A percentile compares a stretch with the other conserved stretches of the same genome.
phyloP scores from a whole-genome alignment of 2,113 vertebrate genomes.

The Lepisosteus oculatus region DNA sequence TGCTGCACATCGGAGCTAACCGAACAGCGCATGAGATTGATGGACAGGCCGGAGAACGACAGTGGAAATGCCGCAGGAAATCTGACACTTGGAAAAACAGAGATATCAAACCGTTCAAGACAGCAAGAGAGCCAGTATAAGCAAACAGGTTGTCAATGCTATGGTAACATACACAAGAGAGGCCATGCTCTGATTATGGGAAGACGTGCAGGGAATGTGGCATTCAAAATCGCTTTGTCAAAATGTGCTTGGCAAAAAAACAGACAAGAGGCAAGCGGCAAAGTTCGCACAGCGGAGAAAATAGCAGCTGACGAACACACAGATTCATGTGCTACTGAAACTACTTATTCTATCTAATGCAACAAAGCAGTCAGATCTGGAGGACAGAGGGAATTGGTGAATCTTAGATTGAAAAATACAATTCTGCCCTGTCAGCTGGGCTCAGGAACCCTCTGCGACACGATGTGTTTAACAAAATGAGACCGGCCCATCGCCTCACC shows the following conservation, averaged over 20 bases:
- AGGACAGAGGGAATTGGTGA: neutral
- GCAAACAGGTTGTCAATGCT: neutral
- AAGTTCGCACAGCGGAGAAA: neutral
- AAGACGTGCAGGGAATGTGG: neutral
- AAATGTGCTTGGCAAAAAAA: neutral
- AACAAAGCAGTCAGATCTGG: neutral
- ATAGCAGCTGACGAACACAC: neutral
- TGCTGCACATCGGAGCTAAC: constrained; percentile 18
- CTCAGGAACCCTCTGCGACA: neutral
- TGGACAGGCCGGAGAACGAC: neutral
- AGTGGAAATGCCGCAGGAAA: neutral
- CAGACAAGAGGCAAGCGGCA: neutral
- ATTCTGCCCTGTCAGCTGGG: neutral
- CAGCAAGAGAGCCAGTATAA: neutral
- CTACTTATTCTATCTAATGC: neutral
- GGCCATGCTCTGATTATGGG: neutral
- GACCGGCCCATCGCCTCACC: neutral
- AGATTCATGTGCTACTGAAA: neutral
- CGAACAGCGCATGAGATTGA: neutral
- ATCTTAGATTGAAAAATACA: neutral
- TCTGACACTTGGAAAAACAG: neutral
- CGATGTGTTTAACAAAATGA: neutral
- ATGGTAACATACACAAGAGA: neutral
- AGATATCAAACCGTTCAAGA: neutral
- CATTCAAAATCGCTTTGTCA: neutral